Evolutionary conservation across 1,140 invertebrate genomes (phyloP).

Genomic region (Amyelois transitella): DNA sequence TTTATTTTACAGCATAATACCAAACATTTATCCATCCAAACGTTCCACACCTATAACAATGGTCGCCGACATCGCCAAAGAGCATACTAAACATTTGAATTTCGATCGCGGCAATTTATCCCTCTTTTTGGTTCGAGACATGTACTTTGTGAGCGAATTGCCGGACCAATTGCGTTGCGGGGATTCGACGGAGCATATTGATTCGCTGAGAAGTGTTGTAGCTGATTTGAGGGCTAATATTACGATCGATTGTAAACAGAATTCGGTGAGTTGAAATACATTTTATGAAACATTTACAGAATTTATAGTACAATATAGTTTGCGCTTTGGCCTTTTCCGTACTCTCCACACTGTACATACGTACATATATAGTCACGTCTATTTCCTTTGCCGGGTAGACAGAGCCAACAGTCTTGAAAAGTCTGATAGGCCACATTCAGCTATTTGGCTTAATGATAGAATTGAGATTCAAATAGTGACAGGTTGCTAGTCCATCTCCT

Average conservation of each 20-base stretch:
- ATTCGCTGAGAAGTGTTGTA: conserved; percentile 40
- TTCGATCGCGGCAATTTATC: conserved; percentile 33
- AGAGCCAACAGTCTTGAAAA: no score
- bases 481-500: no score
- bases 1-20: conserved; percentile 37
- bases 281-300: background rate
- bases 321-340: no score
- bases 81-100: conserved; percentile 31
- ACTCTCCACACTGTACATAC: no score
- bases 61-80: conserved; percentile 33
- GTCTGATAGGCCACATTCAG: no score
- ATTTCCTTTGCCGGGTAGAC: no score
- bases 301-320: background rate
- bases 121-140: conserved; percentile 43
- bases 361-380: no score
- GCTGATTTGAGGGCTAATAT: conserved; percentile 45
- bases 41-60: conserved; percentile 35
- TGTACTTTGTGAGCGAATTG: conserved; percentile 59
- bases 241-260: conserved; percentile 77
- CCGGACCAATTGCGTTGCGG: conserved; percentile 44
- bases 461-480: no score
- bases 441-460: no score
- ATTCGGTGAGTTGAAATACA: conserved; percentile 74
- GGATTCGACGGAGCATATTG: conserved; percentile 16
- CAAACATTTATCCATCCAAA: conserved; percentile 37